Evolutionary conservation across 2,888 invertebrate genomes (phyloP), one percentile per base, ranked within the genome.

Genomic region (Taenaris catops): DNA sequence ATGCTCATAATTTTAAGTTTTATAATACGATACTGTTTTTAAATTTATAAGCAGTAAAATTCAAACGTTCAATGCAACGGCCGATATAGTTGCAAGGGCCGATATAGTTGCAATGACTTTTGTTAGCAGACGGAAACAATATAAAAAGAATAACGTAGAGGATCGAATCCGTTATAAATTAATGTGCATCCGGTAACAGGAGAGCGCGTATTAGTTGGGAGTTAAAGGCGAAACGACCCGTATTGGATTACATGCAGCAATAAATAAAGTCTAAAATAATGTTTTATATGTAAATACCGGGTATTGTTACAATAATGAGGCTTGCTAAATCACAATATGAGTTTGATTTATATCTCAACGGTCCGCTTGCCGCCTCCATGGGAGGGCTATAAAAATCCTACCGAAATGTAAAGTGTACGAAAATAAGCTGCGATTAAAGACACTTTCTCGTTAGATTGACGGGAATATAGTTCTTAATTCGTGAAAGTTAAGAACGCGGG

Each of bases 251-350:
- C 72, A 54, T 49, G 58, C 58, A 60, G 65, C 72, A 55, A 68
- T 69, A 67, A 68, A 72, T 78, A 78, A 71, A 69, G 59, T 67
- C 68, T 63, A 72, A 79, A 76, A 81, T 76, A 78, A 68, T 70
- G 65, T 70, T 84, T 81, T 79, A 81, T 84, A 87, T 84, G 86
- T 89, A 89, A 89, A 81, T 89, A 89, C 51, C 64, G 73, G 63
- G 78, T 78, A 89, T 89, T 83, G 89, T 89, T 88, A 86, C 84
- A 80, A 84, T 88, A 89, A 89, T 89, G 87, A 88, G 80, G 87
- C 89, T 89, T 89, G 89, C 89, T 81, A 81, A 89, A 90, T 87
- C 83, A 81, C 83, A 81, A 80, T 83, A 81, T 79, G 80, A 78
- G 70, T 70, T 76, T 86, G 84, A 86, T 86, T 86, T 86, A 86